These are phyloP conservation scores for Drosophila sechellia DNA, from an alignment of 1,140 invertebrate genomes.

Conservation along the genomic window DNA sequence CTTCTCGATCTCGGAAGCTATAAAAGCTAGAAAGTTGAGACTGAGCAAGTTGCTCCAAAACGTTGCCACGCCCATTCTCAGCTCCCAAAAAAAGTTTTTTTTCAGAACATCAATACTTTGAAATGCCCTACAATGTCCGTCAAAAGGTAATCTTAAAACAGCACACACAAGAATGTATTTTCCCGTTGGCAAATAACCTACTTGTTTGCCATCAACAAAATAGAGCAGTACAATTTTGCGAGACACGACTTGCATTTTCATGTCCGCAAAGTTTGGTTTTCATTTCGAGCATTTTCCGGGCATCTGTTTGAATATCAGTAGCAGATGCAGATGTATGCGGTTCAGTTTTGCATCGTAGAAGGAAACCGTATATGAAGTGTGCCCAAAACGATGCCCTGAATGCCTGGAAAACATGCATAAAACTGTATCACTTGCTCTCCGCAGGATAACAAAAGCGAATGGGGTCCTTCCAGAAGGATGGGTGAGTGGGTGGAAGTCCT, in stretches of 20 bases:
- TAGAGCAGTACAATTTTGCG: constrained; percentile 27
- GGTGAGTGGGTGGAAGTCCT: constrained; percentile 8
- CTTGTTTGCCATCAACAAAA: constrained; percentile 22
- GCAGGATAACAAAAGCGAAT: constrained; percentile 27
- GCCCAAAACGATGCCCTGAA: constrained; percentile 37
- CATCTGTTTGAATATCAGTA: constrained; percentile 10
- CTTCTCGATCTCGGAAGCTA: too few species aligned
- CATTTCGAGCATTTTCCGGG: constrained; percentile 17
- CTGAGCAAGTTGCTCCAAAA: too few species aligned
- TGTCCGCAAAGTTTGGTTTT: constrained; percentile 39
- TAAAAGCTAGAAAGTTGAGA: too few species aligned
- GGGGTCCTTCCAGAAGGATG: not conserved
- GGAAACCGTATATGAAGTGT: constrained; percentile 11
- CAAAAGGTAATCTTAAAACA: not conserved
- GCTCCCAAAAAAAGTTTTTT: too few species aligned
- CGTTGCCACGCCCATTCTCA: too few species aligned
- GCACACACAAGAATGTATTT: not conserved
- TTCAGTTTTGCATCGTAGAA: constrained; percentile 11
- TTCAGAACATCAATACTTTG: too few species aligned
- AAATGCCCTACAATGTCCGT: not conserved
- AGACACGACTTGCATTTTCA: constrained; percentile 39
- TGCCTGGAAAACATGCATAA: constrained; percentile 63
- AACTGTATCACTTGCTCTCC: constrained; percentile 59
- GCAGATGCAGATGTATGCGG: constrained; percentile 25
- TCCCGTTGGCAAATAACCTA: not conserved